Evolutionary conservation across 2,113 vertebrate species (phyloP), one percentile per base, ranked within the genome.

Genomic region (Anoura caudifer): DNA sequence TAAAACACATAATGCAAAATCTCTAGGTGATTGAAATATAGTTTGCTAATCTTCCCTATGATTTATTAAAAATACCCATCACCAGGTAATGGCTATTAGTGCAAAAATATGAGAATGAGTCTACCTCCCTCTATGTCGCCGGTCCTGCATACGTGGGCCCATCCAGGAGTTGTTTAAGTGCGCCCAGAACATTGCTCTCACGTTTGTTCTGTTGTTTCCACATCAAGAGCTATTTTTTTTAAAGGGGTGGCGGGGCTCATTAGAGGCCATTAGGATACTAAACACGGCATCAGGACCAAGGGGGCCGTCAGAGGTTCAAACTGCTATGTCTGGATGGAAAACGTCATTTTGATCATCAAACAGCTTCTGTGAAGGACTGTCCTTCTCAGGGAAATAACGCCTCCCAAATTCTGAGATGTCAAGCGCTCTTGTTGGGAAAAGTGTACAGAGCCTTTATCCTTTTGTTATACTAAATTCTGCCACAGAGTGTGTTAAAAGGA

Each of bases 261-360:
- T 70, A 73, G 28, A 91, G 38, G 14, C 45, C 59, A 3, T 87
- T 80, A 65, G 50, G 54, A 50, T 36, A 47, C 65, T 73, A 59
- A 81, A 43, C 4, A n/a, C 36, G 17, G 38, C 45, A 69, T 80
- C 61, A 65, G 28, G 43, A 87, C 50, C 56, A 75, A 94, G 95
- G 50, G 50, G 82, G n/a, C 8, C n/a, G 77, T 59, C 73, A 95
- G 41, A 94, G 91, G n/a, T n/a, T 88, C 82, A 76, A 69, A 81
- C 63, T 83, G 16, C 41, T 73, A 36, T 26, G 11, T 45, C 65
- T 88, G 52, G n/a, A 50, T 91, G 69, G 87, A 82, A 96, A 72
- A 26, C 75, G 47, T 20, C 61, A 80, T 87, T 84, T 33, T 63
- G 28, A 87, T 79, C 12, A 87, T 90, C 33, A 94, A 63, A 33